Evolutionary conservation across 35 echinoderm and acorn worm species (phyloP), one percentile per base, ranked within the genome.

Genomic region (Ophioderma brevispina): DNA sequence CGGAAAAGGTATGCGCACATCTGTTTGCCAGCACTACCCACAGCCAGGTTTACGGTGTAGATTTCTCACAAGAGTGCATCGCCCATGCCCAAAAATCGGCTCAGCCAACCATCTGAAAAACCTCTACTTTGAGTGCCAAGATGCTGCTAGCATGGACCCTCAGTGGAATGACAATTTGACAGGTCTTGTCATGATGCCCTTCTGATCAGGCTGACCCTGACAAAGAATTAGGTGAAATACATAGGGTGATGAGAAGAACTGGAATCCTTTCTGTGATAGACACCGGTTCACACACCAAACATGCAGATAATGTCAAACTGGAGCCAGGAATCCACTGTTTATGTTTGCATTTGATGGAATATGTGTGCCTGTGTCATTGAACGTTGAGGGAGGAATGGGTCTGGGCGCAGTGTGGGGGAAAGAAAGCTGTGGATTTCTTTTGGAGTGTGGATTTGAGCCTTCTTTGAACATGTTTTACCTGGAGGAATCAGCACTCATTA

Each of bases 331-430:
- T 86, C 1, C 18, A 81, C 87, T 0, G 32, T 75, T 0, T 98
- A 92, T 64, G 84, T 85, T 15, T 80, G 89, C 37, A 98, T 38
- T 30, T 92, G 50, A 86, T 98, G 55, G 59, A 92, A 31, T n/a
- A n/a, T 98, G 96, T 50, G 83, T 98, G 40, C 93, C 96, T 11
- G 83, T 89, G 21, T 92, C 96, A 17, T 37, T 90, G 49, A 41
- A 92, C 31, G 35, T 82, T 46, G 90, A 92, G 49, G 92, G 84
- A 18, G 90, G 93, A 6, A 35, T 33, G 31, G 96, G 92, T 0
- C 55, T 98, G 5, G 96, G 96, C 0, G 85, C 90, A 28, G 49
- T 84, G 59, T 98, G 96, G 96, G 96, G 96, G 19, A 76, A 78
- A 38, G 96, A 98, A 37, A 86, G 80, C 10, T 19, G 34, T 0